phyloP scores from a whole-genome alignment of 2,113 vertebrate species.

The Corydoras sp. region DNA sequence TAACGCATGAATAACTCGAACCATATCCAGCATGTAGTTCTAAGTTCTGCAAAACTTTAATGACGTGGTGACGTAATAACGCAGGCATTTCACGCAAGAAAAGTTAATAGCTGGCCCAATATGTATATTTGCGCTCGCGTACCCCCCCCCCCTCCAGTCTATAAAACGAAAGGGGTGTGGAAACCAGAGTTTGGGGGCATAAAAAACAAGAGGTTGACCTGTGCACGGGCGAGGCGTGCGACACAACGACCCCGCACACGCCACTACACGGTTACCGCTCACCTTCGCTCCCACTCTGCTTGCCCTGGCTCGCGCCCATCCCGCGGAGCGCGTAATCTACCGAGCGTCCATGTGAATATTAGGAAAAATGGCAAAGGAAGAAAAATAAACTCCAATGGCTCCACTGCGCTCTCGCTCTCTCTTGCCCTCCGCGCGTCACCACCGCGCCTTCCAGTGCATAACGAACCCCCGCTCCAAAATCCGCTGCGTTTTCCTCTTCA shows the following conservation, averaged over 20 bases:
- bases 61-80: too few relatives aligned
- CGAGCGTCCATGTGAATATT: constrained; percentile 41
- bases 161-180: too few relatives aligned
- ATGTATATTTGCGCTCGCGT: too few relatives aligned
- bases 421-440: constrained; percentile 11
- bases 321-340: constrained; percentile 72
- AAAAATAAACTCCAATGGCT: neutral
- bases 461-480: neutral
- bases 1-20: too few relatives aligned
- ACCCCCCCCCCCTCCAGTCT: too few relatives aligned
- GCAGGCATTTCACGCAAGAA: too few relatives aligned
- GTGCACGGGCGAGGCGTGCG: constrained; percentile 26
- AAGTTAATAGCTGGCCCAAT: too few relatives aligned
- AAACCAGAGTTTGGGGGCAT: neutral
- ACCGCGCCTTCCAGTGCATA: constrained; percentile 23
- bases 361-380: neutral
- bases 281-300: constrained; percentile 85
- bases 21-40: too few relatives aligned
- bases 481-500: neutral
- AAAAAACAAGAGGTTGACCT: constrained; percentile 27
- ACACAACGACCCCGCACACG: constrained; percentile 16
- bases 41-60: too few relatives aligned
- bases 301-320: constrained; percentile 87
- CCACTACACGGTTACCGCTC: constrained; percentile 49
- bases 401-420: neutral